Evolutionary conservation across 2,797 vertebrate genomes (phyloP).

Genomic region (Paratrypauchen microcephalus): DNA sequence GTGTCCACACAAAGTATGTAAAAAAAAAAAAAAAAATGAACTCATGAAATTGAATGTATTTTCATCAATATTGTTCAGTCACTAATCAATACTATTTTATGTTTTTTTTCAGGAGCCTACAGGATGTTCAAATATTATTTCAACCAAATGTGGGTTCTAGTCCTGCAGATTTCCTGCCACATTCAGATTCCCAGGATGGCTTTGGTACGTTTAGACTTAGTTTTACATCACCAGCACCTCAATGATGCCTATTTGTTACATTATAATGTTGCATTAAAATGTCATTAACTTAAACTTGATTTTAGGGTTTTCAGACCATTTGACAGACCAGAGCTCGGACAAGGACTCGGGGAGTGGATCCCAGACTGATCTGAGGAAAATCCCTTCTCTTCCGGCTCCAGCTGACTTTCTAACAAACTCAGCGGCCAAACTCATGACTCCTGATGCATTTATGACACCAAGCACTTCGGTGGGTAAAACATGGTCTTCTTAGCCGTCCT

Average conservation of each 20-base stretch:
- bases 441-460: conserved; percentile 97
- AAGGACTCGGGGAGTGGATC: conserved; percentile 86
- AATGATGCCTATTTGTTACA: background rate
- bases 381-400: conserved; percentile 85
- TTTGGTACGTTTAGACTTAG: conserved; percentile 79
- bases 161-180: conserved; percentile 72
- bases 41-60: background rate
- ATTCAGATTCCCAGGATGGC: conserved; percentile 81
- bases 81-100: background rate
- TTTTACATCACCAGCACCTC: background rate
- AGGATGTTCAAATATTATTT: conserved; percentile 98
- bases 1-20: conserved; percentile 94
- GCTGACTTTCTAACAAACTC: conserved; percentile 87
- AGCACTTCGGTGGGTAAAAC: conserved; percentile 81
- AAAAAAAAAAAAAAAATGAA: background rate
- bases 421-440: conserved; percentile 89
- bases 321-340: conserved; percentile 85
- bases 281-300: conserved; percentile 2
- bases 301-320: conserved; percentile 84
- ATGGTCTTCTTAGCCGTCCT: background rate
- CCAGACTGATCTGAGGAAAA: conserved; percentile 86
- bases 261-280: background rate
- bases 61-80: background rate
- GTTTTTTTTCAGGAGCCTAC: conserved; percentile 82
- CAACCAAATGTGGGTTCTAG: conserved; percentile 84